Evolutionary conservation across 2,797 vertebrate genomes (phyloP).

Genomic region (Gobio occitaniae): DNA sequence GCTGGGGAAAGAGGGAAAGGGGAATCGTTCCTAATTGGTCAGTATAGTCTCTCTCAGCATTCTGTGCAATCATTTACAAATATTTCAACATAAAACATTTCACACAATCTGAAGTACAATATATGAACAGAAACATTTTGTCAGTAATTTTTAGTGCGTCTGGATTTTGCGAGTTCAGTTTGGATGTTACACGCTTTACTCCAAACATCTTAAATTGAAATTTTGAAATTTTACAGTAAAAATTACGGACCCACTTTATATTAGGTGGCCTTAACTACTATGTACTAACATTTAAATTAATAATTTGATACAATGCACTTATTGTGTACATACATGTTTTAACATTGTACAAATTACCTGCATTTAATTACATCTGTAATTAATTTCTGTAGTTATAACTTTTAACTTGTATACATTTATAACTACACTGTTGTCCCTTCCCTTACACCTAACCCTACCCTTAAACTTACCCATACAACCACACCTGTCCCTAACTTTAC

Average conservation of each 20-base stretch:
- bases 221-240: neutral
- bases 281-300: no score
- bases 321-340: no score
- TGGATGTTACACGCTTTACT: neutral
- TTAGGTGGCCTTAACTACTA: no score
- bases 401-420: no score
- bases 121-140: neutral
- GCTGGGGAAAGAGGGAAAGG: constrained; percentile 5
- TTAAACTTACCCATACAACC: no score
- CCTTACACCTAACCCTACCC: no score
- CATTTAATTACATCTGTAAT: no score
- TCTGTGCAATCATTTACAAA: neutral
- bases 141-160: neutral
- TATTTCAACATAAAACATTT: neutral
- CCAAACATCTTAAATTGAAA: neutral
- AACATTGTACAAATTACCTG: no score
- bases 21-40: neutral
- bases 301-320: no score
- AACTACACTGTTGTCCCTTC: no score
- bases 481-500: no score
- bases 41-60: neutral
- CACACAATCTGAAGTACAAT: neutral
- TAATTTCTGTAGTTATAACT: no score
- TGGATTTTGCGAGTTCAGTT: neutral
- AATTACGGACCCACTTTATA: neutral